Evolutionary conservation across 2,888 invertebrate genomes (phyloP).

Genomic region (Cerastis rubricosa): DNA sequence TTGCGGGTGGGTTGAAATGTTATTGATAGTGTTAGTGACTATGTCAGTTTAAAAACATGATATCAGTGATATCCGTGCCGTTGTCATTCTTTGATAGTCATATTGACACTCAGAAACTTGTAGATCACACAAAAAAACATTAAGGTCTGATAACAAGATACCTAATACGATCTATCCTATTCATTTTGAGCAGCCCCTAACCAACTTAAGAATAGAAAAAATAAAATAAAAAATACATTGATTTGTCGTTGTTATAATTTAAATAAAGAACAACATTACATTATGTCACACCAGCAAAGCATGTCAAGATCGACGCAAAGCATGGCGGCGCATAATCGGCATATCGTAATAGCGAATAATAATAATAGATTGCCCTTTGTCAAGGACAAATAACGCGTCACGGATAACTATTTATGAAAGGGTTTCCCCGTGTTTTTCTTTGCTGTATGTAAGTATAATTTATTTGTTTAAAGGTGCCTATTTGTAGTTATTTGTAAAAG

Average conservation of each 20-base stretch:
- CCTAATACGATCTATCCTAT: background rate
- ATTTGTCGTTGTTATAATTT: background rate
- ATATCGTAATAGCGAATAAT: background rate
- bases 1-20: too few species aligned
- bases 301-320: background rate
- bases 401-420: slow-evolving; percentile 3
- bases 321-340: slow-evolving; percentile 4
- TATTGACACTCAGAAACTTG: too few species aligned
- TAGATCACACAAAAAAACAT: background rate
- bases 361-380: slow-evolving; percentile 9
- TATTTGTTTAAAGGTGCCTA: background rate
- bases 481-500: background rate
- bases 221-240: background rate
- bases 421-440: slow-evolving; percentile 11
- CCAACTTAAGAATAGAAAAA: background rate
- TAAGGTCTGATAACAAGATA: background rate
- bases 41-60: too few species aligned
- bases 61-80: background rate
- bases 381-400: slow-evolving; percentile 38
- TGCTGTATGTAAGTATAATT: background rate
- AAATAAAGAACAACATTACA: background rate
- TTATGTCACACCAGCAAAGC: slow-evolving; percentile 8
- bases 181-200: background rate
- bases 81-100: background rate
- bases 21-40: too few species aligned